Evolutionary conservation across 2,113 vertebrate species (phyloP).

Genomic region (Drymodes brunneopygia): DNA sequence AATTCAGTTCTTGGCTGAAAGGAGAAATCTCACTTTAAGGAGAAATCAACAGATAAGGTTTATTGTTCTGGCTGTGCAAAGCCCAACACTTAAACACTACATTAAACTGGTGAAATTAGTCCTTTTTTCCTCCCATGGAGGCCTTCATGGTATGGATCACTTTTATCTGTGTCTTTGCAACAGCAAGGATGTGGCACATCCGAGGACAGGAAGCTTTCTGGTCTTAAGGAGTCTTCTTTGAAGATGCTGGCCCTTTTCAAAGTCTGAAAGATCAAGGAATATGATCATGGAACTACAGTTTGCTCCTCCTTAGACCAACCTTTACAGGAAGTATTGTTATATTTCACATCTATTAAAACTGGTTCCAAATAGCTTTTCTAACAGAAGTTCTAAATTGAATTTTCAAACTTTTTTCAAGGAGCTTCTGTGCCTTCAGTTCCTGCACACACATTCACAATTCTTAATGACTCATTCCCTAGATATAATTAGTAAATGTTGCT

Average conservation of each 20-base stretch:
- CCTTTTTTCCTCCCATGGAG: neutral
- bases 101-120: neutral
- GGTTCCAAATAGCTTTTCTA: neutral
- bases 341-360: neutral
- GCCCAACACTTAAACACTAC: neutral
- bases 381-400: neutral
- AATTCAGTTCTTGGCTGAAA: neutral
- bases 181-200: neutral
- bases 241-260: neutral
- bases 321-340: neutral
- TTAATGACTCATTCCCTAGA: neutral
- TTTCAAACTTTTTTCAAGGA: neutral
- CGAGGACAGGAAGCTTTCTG: neutral
- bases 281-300: neutral
- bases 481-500: neutral
- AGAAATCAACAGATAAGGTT: neutral
- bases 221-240: neutral
- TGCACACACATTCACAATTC: neutral
- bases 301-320: neutral
- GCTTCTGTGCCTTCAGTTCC: neutral
- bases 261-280: neutral
- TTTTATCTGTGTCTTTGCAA: neutral
- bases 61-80: neutral
- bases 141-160: neutral
- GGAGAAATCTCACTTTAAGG: neutral